Percentiles rank a stretch among this genome's conserved stretches.
phyloP scores from a whole-genome alignment of 2,113 vertebrate genomes.

The Ctenodactylus gundi region DNA sequence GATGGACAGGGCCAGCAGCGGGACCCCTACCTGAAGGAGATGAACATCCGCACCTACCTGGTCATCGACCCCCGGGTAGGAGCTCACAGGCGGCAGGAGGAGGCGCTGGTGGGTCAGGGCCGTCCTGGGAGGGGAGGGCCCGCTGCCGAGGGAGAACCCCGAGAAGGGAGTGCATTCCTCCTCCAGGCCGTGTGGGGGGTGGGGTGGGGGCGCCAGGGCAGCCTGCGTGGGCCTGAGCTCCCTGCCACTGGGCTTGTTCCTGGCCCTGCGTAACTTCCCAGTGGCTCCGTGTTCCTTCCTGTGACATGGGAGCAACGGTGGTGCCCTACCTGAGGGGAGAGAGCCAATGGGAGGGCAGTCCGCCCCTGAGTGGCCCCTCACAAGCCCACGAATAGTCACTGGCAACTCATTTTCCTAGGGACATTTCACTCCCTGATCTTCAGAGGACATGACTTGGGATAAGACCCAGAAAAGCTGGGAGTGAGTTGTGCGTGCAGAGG shows the following conservation, averaged over 20 bases:
- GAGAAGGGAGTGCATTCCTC: too few species aligned
- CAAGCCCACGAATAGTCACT: too few species aligned
- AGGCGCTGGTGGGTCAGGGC: rapidly evolving
- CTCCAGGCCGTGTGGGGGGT: too few species aligned
- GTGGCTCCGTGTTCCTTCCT: neutral
- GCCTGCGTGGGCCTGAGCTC: neutral
- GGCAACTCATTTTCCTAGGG: neutral
- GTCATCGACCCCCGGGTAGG: slow-evolving; percentile 95
- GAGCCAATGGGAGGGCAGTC: too few species aligned
- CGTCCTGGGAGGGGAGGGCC: too few species aligned
- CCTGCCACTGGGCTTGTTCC: rapidly evolving
- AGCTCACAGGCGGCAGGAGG: rapidly evolving
- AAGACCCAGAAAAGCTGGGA: neutral
- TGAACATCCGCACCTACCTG: slow-evolving; percentile 93
- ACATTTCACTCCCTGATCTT: neutral
- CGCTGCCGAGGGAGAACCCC: too few species aligned
- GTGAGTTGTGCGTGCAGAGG: neutral
- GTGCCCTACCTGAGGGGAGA: rapidly evolving
- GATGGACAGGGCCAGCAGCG: slow-evolving; percentile 94
- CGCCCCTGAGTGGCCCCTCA: too few species aligned
- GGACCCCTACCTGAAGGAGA: slow-evolving; percentile 94
- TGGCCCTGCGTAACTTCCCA: neutral
- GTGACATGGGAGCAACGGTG: rapidly evolving
- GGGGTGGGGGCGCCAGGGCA: too few species aligned
- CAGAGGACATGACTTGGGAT: neutral